phyloP scores from a whole-genome alignment of 2,888 invertebrate genomes.

The Tetanocera ferruginea region DNA sequence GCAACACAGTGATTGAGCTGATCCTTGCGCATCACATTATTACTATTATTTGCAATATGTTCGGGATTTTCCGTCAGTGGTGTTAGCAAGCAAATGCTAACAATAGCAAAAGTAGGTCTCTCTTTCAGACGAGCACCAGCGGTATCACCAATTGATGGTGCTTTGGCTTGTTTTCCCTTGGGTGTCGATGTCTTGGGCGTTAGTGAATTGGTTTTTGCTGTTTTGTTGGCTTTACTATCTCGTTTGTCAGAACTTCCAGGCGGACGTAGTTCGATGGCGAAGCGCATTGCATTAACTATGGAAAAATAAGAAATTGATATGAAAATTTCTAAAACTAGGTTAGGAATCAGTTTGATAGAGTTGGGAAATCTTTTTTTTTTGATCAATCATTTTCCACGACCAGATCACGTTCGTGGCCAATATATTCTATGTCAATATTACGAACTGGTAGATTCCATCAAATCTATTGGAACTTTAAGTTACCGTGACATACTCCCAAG shows the following conservation, averaged over 20 bases:
- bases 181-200: background rate
- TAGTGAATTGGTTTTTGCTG: background rate
- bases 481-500: no score
- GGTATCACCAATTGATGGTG: background rate
- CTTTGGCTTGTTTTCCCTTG: background rate
- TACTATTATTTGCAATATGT: background rate
- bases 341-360: no score
- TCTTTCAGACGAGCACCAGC: constrained; percentile 9
- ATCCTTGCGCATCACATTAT: background rate
- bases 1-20: background rate
- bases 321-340: background rate
- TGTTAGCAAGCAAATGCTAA: constrained; percentile 43
- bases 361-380: no score
- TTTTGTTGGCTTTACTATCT: background rate
- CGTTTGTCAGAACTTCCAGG: background rate
- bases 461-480: no score
- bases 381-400: no score
- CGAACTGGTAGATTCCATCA: no score
- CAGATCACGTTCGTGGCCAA: no score
- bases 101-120: constrained; percentile 42
- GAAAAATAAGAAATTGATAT: background rate
- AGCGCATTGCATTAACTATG: constrained; percentile 44
- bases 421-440: no score
- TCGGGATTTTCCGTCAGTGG: constrained; percentile 42
- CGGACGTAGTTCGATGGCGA: constrained; percentile 44